Evolutionary conservation across 1,140 invertebrate species (phyloP).

Genomic region (Cheumatopsyche charites): DNA sequence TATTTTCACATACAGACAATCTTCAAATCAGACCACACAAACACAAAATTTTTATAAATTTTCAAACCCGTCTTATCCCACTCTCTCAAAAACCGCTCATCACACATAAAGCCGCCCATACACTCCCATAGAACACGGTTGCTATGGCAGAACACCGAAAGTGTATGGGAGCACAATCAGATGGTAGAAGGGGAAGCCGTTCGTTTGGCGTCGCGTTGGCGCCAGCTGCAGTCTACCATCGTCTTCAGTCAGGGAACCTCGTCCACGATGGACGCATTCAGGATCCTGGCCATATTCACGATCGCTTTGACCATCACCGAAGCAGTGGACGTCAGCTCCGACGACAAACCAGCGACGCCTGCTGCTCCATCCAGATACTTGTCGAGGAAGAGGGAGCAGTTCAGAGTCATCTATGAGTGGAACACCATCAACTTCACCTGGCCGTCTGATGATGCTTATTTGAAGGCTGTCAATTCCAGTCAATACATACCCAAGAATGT

Average conservation of each 20-base stretch:
- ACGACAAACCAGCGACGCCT: not conserved
- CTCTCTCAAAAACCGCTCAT: no score
- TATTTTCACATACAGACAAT: no score
- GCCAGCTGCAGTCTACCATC: slow-evolving; percentile 10
- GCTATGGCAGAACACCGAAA: no score
- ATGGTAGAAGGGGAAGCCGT: not conserved
- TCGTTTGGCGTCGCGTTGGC: not conserved
- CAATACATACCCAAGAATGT: slow-evolving; percentile 68
- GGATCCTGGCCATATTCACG: not conserved
- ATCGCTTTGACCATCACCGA: not conserved
- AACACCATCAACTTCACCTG: slow-evolving; percentile 59
- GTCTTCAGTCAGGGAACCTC: not conserved
- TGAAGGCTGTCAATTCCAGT: slow-evolving; percentile 56
- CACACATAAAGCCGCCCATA: no score
- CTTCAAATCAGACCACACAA: no score
- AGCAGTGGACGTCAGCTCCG: not conserved
- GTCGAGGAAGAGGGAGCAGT: slow-evolving; percentile 56
- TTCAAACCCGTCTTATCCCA: no score
- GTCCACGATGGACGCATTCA: not conserved
- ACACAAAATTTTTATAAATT: no score
- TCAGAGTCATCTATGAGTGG: slow-evolving; percentile 62
- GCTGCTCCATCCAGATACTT: not conserved
- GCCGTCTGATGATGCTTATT: slow-evolving; percentile 53
- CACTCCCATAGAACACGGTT: no score
- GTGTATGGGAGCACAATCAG: no score